These are phyloP conservation scores for Rhabdornis inornatus DNA, from an alignment of 2,113 vertebrate genomes.

Conservation along the genomic window DNA sequence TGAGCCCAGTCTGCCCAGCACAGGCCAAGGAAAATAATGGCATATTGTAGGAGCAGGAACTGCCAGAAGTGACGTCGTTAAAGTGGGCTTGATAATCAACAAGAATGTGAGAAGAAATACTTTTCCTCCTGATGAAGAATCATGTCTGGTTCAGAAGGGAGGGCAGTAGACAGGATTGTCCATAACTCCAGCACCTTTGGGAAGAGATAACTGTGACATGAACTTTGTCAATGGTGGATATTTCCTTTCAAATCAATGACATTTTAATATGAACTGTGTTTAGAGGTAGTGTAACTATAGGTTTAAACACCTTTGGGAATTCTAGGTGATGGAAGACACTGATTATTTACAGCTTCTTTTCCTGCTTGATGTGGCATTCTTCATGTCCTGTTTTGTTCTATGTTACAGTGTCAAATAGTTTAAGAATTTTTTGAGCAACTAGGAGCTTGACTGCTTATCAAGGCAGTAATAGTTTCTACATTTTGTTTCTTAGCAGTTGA, in stretches of 20 bases:
- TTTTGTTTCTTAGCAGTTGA: not conserved
- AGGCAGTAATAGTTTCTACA: not conserved
- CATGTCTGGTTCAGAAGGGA: not conserved
- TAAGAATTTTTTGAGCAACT: not conserved
- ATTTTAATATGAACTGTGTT: not conserved
- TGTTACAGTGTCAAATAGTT: not conserved
- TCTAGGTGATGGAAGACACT: not conserved
- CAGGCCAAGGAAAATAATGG: not conserved
- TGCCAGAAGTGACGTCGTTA: not conserved
- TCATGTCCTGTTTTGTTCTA: not conserved
- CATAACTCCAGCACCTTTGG: not conserved
- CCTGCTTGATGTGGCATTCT: not conserved
- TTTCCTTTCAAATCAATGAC: not conserved
- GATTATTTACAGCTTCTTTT: not conserved
- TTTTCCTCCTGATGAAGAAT: not conserved
- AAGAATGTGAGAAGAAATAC: not conserved
- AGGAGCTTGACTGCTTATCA: not conserved
- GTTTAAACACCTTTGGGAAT: not conserved
- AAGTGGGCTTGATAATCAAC: not conserved
- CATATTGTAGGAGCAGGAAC: not conserved
- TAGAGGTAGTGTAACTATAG: not conserved
- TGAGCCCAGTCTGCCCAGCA: not conserved
- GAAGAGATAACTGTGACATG: not conserved
- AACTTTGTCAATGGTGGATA: not conserved
- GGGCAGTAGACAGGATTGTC: not conserved